Base-by-base conservation (phyloP, 2,888 invertebrate species). In the Rhorus exstirpatorius region DNA sequence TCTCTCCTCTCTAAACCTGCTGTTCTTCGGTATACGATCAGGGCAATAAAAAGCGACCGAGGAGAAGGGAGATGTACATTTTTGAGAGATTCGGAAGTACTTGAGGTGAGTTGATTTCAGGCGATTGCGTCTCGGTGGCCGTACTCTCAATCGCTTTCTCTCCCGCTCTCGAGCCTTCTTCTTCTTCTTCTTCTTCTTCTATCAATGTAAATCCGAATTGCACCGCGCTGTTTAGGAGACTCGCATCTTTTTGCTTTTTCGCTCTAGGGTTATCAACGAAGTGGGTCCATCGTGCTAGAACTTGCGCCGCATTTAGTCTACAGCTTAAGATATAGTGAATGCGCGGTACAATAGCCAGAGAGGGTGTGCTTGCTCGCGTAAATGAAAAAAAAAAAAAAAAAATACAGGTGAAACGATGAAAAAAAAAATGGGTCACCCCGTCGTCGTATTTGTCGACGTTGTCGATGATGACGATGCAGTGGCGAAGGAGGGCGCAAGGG, bases 331-430 rank as follows among this genome's bases (percentile, higher is more conserved):
- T 31, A 24, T 35, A 7, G 71, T 51, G 46, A 55, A 65, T 55
- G 31, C 46, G 3, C 58, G 21, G 70, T 60, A 71, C 58, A 81
- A 71, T 71, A 51, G 31, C 72, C 65, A 35, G 49, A 21, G 67
- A 76, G 76, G 55, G 75, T 44, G 41, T 51, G 49, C 46, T 68
- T 41, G 49, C 67, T 67, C 44, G 41, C 85, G 83, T 81, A 84
- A 83, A 83, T 86, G 7, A 26, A 51, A 31, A 51, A 67, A 41
- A 61, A 38, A 35, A 35, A 17, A 41, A 87, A 86, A 88, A 87
- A 85, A 87, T 87, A 87, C 89, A 88, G 88, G 88, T 88, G 88
- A 88, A 89, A 87, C 76, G 86, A 74, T 88, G 46, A n/a, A n/a
- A n/a, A n/a, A 87, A 88, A 88, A 88, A 88, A 88, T 88, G 86